Evolutionary conservation across 2,113 vertebrate species (phyloP).

Genomic region (Isichthys henryi): DNA sequence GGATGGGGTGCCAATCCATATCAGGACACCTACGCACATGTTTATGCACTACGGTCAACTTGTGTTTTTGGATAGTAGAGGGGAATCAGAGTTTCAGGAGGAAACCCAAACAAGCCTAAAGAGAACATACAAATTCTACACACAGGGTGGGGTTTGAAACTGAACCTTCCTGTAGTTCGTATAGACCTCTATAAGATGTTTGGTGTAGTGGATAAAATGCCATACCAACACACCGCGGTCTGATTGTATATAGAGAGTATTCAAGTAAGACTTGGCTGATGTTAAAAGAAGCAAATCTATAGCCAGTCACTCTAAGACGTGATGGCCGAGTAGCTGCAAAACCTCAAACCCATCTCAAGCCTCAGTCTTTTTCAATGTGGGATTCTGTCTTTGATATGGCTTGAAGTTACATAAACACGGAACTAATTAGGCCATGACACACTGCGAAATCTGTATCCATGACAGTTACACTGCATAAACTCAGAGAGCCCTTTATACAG

Average conservation of each 20-base stretch:
- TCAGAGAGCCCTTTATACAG: not conserved
- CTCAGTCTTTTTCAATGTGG: not conserved
- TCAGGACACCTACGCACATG: not conserved
- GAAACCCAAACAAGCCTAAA: not conserved
- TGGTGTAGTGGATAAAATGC: not conserved
- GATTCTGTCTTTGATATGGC: not conserved
- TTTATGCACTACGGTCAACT: not conserved
- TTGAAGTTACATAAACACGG: not conserved
- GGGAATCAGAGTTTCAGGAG: not conserved
- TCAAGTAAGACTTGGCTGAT: not conserved
- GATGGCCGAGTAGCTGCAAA: not conserved
- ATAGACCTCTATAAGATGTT: not conserved
- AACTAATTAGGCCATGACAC: not conserved
- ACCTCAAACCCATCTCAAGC: not conserved
- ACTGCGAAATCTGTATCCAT: not conserved
- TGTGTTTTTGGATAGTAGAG: not conserved
- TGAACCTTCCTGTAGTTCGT: not conserved
- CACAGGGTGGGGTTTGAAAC: not conserved
- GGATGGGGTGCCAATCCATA: not conserved
- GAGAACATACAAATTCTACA: not conserved
- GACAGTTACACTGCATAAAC: not conserved
- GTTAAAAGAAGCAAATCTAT: not conserved
- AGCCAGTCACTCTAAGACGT: not conserved
- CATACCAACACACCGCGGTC: not conserved
- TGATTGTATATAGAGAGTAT: not conserved